Evolutionary conservation across 1,140 invertebrate species (phyloP), one percentile per base, ranked within the genome.

Genomic region (Cotesia glomerata): DNA sequence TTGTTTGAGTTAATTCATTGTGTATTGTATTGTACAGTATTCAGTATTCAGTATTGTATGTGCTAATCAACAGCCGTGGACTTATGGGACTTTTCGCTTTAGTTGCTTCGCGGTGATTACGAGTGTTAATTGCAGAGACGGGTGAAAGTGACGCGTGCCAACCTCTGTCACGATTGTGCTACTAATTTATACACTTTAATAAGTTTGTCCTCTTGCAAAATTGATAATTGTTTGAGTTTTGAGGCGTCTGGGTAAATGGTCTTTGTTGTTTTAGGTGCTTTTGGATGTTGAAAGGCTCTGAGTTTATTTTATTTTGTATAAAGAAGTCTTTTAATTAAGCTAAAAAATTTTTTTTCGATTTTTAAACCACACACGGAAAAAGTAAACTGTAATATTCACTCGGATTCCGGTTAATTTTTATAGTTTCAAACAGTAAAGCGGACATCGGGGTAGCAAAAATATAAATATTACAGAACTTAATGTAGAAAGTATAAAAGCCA

Each of bases 71-170:
- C 16, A 58, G 11, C 52, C 3, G n/a, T n/a, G 4, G 35, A 35
- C n/a, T 7, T 66, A 14, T n/a, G 26, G 26, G 26, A 26, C 26
- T 32, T 18, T 49, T 67, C 36, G 18, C 65, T 26, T 67, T 67
- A 32, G n/a, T 5, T 51, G 36, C 62, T 64, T 68, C 59, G 16
- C 7, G 63, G 70, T 62, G 71, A 52, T 77, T 75, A 77, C 74
- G 71, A 66, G 73, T 62, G 73, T 70, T 75, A 77, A 77, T 77
- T 77, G 73, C 54, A 26, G 16, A 69, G 64, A 71, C 68, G 68
- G 58, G 75, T 77, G 75, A 77, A 77, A 77, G 75, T 75, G 75
- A 73, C 73, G 71, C 75, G 73, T 69, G 72, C 71, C 62, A 63
- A 62, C 5, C 34, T 39, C 61, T 63, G 69, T 74, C 72, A 65